Base-by-base conservation (phyloP, 2,797 vertebrate species). In the Brachyalestes nurse region DNA sequence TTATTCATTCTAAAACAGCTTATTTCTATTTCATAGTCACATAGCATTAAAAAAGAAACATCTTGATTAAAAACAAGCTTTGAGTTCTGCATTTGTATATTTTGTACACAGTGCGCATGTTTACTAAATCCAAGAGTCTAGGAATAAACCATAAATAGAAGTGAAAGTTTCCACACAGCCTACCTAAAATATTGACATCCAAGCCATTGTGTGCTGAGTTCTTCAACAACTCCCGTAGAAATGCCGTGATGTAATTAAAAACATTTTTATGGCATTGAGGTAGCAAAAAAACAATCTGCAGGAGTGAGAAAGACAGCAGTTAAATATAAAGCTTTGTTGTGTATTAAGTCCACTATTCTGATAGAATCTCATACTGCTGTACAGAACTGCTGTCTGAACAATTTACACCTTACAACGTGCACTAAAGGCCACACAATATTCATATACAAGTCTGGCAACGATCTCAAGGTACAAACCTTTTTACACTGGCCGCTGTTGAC, bases 231-330 rank as follows among this genome's bases (percentile, higher is more conserved):
- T 98, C 96, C 79, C 93, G 94, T 40, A 99, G 96, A 92, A 99
- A 99, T 1, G 95, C 95, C 87, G 95, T 94, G 89, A 99, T 88
- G 88, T 97, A 99, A 10, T 94, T 93, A 92, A 99, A 99, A 7
- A 97, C 96, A 3, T 98, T 99, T 94, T 91, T 95, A 91, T 99
- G 97, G 94, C 94, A 96, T 69, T 40, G 85, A 82, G 98, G 98
- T 90, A 99, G 93, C 82, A 74, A 86, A 78, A 93, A 92, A 90
- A 98, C 91, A 57, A 97, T 88, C 97, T 99, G 86, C 55, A 81
- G 88, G 14, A 88, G 4, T 13, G 4, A 77, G 58, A 79, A 14
- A 75, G 12, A 64, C 12, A 49, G 0, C 16, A 34, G 6, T 45
- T 12, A 17, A 14, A 75, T 4, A 42, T 58, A 53, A 1, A 45